Evolutionary conservation across 2,888 invertebrate species (phyloP).

Genomic region (Electrophaes corylata): DNA sequence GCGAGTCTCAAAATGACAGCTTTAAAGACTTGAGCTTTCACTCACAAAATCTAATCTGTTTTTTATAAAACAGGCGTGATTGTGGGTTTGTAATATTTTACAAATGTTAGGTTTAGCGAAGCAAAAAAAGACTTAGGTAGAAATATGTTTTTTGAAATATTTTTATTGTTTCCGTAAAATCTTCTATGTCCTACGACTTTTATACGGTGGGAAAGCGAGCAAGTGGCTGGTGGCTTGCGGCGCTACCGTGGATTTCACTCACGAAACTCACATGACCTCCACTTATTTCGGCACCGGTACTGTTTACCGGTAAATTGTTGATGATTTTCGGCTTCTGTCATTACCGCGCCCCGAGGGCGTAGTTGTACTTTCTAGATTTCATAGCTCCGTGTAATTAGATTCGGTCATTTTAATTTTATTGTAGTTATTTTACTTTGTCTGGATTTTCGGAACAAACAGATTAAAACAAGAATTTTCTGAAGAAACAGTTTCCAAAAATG

Average conservation of each 20-base stretch:
- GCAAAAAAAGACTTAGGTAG: no score
- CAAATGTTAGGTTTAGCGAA: constrained; percentile 18
- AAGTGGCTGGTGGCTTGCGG: constrained; percentile 70
- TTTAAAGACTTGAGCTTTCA: not conserved
- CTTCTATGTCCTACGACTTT: constrained; percentile 34
- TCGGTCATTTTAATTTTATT: constrained; percentile 26
- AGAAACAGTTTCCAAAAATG: no score
- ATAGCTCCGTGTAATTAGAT: constrained; percentile 50
- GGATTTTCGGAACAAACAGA: not conserved
- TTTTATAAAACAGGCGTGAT: not conserved
- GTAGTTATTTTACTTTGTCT: constrained; percentile 15
- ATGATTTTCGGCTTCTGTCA: constrained; percentile 80
- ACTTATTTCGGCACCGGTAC: constrained; percentile 73
- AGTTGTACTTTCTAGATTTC: constrained; percentile 62
- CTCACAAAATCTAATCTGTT: constrained; percentile 8
- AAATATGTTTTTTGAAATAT: constrained; percentile 1
- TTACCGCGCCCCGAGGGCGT: constrained; percentile 58
- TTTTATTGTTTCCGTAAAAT: not conserved
- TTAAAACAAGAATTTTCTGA: no score
- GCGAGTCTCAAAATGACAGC: constrained; percentile 6
- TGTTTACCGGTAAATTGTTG: constrained; percentile 71
- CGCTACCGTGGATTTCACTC: constrained; percentile 78
- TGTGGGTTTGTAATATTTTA: constrained; percentile 19
- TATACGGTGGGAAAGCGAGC: constrained; percentile 73
- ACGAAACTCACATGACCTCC: constrained; percentile 68